A percentile compares a stretch with the other conserved stretches of the same genome.
Evolutionary conservation across 2,888 invertebrate genomes (phyloP).

Genomic region (Cordylochernes scorpioides): DNA sequence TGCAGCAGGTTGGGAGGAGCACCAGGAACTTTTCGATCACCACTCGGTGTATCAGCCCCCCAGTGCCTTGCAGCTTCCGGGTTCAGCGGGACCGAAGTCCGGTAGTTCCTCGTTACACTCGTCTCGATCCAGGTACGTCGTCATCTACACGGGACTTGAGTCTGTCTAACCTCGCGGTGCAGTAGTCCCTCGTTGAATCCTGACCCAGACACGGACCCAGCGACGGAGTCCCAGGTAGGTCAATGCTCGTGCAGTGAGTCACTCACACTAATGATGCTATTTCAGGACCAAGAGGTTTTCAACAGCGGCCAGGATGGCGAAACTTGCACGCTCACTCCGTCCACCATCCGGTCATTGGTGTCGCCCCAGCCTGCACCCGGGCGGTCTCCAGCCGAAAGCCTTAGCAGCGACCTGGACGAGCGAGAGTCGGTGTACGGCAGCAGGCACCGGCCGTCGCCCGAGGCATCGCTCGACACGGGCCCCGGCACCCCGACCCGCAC

Average conservation of each 20-base stretch:
- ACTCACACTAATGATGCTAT: background rate
- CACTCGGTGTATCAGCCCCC: constrained; percentile 64
- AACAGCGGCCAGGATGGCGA: constrained; percentile 11
- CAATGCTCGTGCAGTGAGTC: background rate
- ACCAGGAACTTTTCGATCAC: constrained; percentile 13
- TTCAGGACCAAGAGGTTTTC: constrained; percentile 6
- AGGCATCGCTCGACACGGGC: constrained; percentile 9
- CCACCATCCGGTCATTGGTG: constrained; percentile 10
- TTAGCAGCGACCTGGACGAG: constrained; percentile 10
- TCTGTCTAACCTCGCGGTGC: background rate
- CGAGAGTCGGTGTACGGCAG: constrained; percentile 6
- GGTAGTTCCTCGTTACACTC: constrained; percentile 29
- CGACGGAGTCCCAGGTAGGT: constrained; percentile 11
- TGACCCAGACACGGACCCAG: constrained; percentile 38
- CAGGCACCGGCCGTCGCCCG: constrained; percentile 7
- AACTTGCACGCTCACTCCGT: constrained; percentile 11
- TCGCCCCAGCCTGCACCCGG: constrained; percentile 10
- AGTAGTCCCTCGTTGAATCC: constrained; percentile 29
- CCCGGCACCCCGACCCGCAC: constrained; percentile 13
- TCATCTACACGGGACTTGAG: background rate
- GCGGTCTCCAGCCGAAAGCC: constrained; percentile 11
- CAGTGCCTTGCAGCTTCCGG: constrained; percentile 56
- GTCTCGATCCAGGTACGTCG: constrained; percentile 9
- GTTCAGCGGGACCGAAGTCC: constrained; percentile 20
- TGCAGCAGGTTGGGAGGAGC: constrained; percentile 7